A percentile compares a stretch with the other conserved stretches of the same genome.
phyloP scores from a whole-genome alignment of 2,888 invertebrate genomes.

The Standfussiana lucernea region DNA sequence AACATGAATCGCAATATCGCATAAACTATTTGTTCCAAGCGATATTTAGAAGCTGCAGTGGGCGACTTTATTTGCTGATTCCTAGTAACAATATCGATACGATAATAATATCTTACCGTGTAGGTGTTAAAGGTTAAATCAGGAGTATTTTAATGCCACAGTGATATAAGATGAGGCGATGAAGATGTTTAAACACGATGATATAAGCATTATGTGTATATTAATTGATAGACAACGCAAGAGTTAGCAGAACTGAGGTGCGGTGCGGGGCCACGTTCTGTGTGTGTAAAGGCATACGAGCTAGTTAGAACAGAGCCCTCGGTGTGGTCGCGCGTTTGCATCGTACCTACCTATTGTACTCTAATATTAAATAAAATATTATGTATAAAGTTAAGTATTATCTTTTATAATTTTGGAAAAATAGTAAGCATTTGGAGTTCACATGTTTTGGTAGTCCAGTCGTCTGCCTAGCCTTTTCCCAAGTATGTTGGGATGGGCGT shows the following conservation, averaged over 20 bases:
- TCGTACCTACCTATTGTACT: too few relatives aligned
- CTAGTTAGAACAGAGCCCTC: too few relatives aligned
- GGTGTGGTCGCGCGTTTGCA: too few relatives aligned
- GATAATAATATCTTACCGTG: slow-evolving; percentile 43
- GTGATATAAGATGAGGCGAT: not conserved
- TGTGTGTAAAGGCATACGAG: too few relatives aligned
- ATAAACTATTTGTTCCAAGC: slow-evolving; percentile 4
- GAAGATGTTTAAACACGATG: not conserved
- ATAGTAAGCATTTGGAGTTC: not conserved
- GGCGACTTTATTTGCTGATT: slow-evolving; percentile 37
- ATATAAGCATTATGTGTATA: not conserved
- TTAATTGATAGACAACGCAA: too few relatives aligned
- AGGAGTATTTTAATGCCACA: slow-evolving; percentile 5
- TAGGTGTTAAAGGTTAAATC: slow-evolving; percentile 38
- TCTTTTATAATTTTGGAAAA: not conserved
- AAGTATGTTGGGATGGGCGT: not conserved
- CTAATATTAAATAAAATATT: too few relatives aligned
- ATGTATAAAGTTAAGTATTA: too few relatives aligned
- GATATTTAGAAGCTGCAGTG: slow-evolving; percentile 28
- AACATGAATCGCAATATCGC: not conserved
- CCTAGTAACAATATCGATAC: slow-evolving; percentile 34
- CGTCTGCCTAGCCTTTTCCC: not conserved
- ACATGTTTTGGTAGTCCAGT: not conserved
- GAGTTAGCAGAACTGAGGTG: too few relatives aligned
- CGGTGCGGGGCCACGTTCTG: too few relatives aligned